Evolutionary conservation across 2,888 invertebrate genomes (phyloP).

Genomic region (Neria commutata): DNA sequence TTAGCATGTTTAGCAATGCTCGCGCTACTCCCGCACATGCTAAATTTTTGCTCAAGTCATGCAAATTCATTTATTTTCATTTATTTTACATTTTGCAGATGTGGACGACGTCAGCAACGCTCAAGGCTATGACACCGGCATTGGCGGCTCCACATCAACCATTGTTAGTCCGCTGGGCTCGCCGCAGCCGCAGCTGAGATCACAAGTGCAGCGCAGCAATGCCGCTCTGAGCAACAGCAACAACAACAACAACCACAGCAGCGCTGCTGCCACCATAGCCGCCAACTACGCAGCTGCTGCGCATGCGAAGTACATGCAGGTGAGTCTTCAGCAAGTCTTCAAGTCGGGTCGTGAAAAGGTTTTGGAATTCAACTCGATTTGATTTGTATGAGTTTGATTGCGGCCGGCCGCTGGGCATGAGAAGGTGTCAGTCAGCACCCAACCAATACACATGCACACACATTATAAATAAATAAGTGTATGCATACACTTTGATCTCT

Average conservation of each 20-base stretch:
- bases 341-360: not conserved
- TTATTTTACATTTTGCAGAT: conserved; percentile 40
- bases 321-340: too few species aligned
- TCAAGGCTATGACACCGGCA: conserved; percentile 62
- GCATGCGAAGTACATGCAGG: conserved; percentile 72
- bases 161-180: conserved; percentile 64
- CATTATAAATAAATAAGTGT: too few species aligned
- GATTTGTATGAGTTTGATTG: too few species aligned
- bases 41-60: not conserved
- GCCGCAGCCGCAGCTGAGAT: conserved; percentile 64
- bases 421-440: too few species aligned
- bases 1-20: too few species aligned
- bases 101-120: conserved; percentile 58
- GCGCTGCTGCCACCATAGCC: too few species aligned
- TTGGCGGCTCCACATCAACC: conserved; percentile 62
- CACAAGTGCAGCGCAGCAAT: conserved; percentile 69
- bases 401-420: too few species aligned
- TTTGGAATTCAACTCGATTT: too few species aligned
- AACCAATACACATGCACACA: too few species aligned
- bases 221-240: too few species aligned
- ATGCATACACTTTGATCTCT: too few species aligned
- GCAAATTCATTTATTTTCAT: conserved; percentile 16
- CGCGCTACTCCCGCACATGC: not conserved
- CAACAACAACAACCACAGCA: too few species aligned
- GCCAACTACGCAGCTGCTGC: conserved; percentile 66